Percentiles rank a stretch among this genome's conserved stretches.
Conservation (phyloP, 2,888 invertebrate genomes). For the Drosophila fulvimacula region DNA sequence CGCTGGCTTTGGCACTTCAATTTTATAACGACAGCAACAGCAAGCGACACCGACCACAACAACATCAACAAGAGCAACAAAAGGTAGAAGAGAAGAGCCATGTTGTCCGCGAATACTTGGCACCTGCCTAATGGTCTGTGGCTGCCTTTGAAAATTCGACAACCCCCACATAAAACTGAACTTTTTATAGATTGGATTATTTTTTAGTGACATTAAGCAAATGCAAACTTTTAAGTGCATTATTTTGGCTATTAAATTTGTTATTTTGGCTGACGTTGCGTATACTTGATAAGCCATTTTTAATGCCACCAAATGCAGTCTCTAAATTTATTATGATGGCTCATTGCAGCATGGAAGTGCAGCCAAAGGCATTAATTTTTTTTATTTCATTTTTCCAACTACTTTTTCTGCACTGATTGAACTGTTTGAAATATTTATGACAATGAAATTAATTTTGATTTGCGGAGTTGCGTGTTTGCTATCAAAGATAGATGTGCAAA, state of each 20-base stretch:
- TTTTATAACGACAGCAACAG: constrained; percentile 62
- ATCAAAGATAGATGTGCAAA: not conserved
- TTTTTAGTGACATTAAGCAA: constrained; percentile 17
- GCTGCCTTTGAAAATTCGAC: constrained; percentile 24
- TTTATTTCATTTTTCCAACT: not conserved
- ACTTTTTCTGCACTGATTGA: not conserved
- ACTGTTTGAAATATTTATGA: not conserved
- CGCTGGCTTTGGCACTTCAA: constrained; percentile 77
- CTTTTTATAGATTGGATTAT: constrained; percentile 17
- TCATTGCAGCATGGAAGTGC: constrained; percentile 1
- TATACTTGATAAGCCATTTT: constrained; percentile 32
- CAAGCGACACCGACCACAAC: constrained; percentile 31
- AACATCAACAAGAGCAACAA: constrained; percentile 13
- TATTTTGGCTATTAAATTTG: constrained; percentile 59
- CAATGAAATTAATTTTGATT: not conserved
- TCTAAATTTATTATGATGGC: constrained; percentile 19
- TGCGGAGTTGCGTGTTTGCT: not conserved
- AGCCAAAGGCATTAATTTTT: not conserved
- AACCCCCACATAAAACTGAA: constrained; percentile 17
- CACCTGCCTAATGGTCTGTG: constrained; percentile 72
- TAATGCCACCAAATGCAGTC: constrained; percentile 6
- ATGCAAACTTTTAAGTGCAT: constrained; percentile 35
- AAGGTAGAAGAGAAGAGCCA: constrained; percentile 18
- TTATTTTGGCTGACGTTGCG: constrained; percentile 30
- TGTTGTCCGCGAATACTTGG: constrained; percentile 43